Evolutionary conservation across 2,888 invertebrate genomes (phyloP), one percentile per base, ranked within the genome.

Genomic region (Clivina fossor): DNA sequence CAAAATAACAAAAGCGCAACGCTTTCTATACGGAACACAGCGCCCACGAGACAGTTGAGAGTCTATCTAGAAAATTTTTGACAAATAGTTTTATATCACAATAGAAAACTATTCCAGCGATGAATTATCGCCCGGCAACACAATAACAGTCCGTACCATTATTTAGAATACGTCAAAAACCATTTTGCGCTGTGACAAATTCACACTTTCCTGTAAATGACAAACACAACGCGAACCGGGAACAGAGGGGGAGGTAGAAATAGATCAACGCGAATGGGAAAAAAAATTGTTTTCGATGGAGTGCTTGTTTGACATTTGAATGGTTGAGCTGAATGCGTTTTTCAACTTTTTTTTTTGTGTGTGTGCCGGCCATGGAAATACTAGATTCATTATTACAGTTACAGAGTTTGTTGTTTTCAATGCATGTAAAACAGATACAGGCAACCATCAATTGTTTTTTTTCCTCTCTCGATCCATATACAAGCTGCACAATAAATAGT

Each of bases 131-230:
- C 28, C 30, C 28, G n/a, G 26, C 40, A 30, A 49, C 49, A 22
- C 8, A n/a, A n/a, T n/a, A n/a, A n/a, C n/a, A n/a, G n/a, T 28
- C 18, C 20, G 40, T 22, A 11, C 49, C 40, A 49, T 49, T 49
- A 49, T 49, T 49, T 49, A 49, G 47, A 47, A 38, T 49, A 28
- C 40, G 49, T 49, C 49, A 49, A 49, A 49, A 49, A 38, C 38
- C 38, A 49, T 49, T 49, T 49, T 49, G n/a, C n/a, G n/a, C 49
- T 38, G 38, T 49, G 49, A 49, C 49, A 49, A 49, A 49, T 49
- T 49, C 49, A 49, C 49, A 49, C 49, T 49, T 49, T 49, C 49
- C 49, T 49, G 38, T 28, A 49, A 49, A 49, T 49, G 49, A 49
- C 49, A 37, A n/a, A n/a, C n/a, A n/a, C n/a, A n/a, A n/a, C n/a